A percentile compares a stretch with the other conserved stretches of the same genome.
These are phyloP conservation scores for Melanostoma scalare DNA, from an alignment of 2,888 invertebrate genomes.

Conservation along the genomic window DNA sequence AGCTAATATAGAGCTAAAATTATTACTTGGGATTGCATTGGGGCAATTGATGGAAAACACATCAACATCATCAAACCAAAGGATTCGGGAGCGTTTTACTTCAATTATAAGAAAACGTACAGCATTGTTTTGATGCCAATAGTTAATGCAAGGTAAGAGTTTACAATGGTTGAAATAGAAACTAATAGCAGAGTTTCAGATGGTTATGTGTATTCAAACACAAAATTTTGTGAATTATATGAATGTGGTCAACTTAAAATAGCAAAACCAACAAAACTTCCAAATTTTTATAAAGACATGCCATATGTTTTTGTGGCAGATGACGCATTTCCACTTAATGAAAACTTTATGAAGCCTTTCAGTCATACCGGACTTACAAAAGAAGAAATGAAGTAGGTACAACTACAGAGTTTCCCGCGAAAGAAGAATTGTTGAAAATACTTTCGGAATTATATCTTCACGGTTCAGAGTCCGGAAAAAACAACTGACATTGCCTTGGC, in stretches of 20 bases:
- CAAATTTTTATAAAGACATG: too few species aligned
- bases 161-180: conserved; percentile 40
- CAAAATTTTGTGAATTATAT: conserved; percentile 20
- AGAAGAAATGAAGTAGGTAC: not conserved
- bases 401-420: conserved; percentile 40
- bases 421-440: conserved; percentile 53
- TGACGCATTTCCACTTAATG: too few species aligned
- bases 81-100: conserved; percentile 45
- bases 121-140: conserved; percentile 59
- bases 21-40: conserved; percentile 22
- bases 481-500: conserved; percentile 1
- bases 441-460: conserved; percentile 71
- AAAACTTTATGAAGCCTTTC: too few species aligned
- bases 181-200: conserved; percentile 55
- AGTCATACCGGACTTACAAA: not conserved
- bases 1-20: too few species aligned
- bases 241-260: conserved; percentile 30
- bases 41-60: conserved; percentile 1
- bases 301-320: too few species aligned
- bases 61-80: conserved; percentile 32
- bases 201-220: conserved; percentile 46
- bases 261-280: not conserved
- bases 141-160: conserved; percentile 52
- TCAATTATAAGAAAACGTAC: conserved; percentile 1
- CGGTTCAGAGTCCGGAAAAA: conserved; percentile 68